Evolutionary conservation across 2,888 invertebrate genomes (phyloP).

Genomic region (Heliconius ismenius): DNA sequence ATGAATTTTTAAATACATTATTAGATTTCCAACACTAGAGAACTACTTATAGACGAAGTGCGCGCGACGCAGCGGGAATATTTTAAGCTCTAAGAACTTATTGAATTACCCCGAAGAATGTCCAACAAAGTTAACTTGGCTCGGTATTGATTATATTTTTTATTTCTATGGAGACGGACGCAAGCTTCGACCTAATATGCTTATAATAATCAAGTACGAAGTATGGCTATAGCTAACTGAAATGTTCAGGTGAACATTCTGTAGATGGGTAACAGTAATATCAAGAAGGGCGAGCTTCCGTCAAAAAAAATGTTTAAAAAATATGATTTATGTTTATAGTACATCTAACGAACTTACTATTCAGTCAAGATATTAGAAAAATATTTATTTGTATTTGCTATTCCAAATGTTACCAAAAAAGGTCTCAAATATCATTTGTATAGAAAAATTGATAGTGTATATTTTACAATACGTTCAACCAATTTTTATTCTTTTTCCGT

Average conservation of each 20-base stretch:
- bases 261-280: too few species aligned
- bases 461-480: background rate
- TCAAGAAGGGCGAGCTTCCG: too few species aligned
- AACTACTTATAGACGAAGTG: background rate
- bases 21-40: conserved; percentile 7
- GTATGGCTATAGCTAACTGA: too few species aligned
- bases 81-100: conserved; percentile 16
- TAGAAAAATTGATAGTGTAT: background rate
- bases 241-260: too few species aligned
- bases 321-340: too few species aligned
- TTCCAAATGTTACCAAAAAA: background rate
- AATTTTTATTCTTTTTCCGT: background rate
- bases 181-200: conserved; percentile 2
- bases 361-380: too few species aligned
- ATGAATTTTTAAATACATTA: background rate
- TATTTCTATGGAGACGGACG: conserved; percentile 15
- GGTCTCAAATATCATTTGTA: background rate
- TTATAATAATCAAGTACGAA: background rate
- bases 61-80: conserved; percentile 4
- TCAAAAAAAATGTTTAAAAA: too few species aligned
- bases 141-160: conserved; percentile 5
- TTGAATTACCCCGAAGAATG: conserved; percentile 19
- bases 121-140: background rate
- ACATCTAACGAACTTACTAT: too few species aligned
- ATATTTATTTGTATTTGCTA: too few species aligned